phyloP scores from a whole-genome alignment of 2,888 invertebrate genomes.

The Drosophila suboccidentalis region DNA sequence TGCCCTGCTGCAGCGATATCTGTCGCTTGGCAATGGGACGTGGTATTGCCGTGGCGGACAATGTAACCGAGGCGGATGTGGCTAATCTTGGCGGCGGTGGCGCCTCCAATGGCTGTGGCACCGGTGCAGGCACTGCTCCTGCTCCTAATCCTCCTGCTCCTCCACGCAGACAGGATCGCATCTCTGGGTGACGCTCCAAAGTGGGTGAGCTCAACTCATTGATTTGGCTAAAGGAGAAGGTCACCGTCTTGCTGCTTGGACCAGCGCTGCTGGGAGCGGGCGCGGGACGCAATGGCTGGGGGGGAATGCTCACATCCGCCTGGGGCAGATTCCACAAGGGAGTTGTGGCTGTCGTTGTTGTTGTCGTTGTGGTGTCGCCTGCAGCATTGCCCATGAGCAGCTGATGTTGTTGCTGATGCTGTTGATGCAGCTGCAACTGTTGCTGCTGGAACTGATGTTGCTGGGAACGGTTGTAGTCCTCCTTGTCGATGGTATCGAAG shows the following conservation, averaged over 20 bases:
- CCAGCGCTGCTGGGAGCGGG: conserved; percentile 84
- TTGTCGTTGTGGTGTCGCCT: conserved; percentile 25
- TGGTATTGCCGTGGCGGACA: conserved; percentile 81
- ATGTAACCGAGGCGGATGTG: conserved; percentile 66
- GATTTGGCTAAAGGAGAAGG: conserved; percentile 75
- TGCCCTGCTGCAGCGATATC: conserved; percentile 77
- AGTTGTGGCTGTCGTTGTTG: conserved; percentile 65
- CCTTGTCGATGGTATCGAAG: conserved; percentile 88
- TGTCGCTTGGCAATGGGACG: conserved; percentile 84
- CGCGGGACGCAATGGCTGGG: conserved; percentile 89
- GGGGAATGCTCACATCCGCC: conserved; percentile 86
- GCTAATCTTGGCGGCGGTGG: conserved; percentile 73
- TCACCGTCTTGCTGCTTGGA: conserved; percentile 76
- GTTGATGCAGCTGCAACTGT: conserved; percentile 81
- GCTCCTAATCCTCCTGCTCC: background rate
- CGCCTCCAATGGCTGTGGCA: conserved; percentile 78
- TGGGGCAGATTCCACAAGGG: conserved; percentile 85
- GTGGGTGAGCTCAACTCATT: conserved; percentile 49
- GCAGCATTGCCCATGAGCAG: conserved; percentile 33
- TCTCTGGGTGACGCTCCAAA: conserved; percentile 32
- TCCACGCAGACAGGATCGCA: conserved; percentile 55
- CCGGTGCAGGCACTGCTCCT: background rate
- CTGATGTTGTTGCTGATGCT: conserved; percentile 82
- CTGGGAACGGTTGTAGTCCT: conserved; percentile 83
- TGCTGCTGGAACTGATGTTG: conserved; percentile 64